phyloP scores from a whole-genome alignment of 1,140 invertebrate species.

The Pentalonia nigronervosa region DNA sequence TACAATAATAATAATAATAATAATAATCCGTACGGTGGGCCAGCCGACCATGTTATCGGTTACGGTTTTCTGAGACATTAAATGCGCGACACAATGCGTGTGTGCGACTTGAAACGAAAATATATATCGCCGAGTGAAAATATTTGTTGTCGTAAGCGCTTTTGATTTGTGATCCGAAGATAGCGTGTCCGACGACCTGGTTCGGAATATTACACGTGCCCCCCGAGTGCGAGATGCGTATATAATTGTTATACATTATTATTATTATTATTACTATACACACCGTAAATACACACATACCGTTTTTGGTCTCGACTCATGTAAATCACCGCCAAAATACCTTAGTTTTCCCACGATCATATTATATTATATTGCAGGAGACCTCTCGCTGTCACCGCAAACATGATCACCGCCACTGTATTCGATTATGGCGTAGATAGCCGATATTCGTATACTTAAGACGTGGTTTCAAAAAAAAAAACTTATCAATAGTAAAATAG shows the following conservation, averaged over 20 bases:
- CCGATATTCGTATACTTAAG: too few relatives aligned
- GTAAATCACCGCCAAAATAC: neutral
- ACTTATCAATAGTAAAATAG: too few relatives aligned
- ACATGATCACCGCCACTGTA: too few relatives aligned
- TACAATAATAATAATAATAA: neutral
- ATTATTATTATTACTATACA: neutral
- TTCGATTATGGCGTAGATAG: too few relatives aligned
- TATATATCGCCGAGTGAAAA: neutral
- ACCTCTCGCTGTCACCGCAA: neutral
- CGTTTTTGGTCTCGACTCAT: neutral
- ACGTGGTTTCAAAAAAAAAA: too few relatives aligned
- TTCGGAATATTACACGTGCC: neutral
- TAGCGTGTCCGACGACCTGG: neutral
- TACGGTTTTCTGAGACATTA: neutral
- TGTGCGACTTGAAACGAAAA: neutral
- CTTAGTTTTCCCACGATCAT: neutral
- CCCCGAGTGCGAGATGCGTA: neutral
- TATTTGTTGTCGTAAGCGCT: neutral
- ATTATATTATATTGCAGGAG: neutral
- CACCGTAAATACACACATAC: too few relatives aligned
- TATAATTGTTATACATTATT: neutral
- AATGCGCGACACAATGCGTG: neutral
- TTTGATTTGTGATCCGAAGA: slow-evolving; percentile 6
- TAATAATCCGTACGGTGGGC: neutral
- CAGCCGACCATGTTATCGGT: neutral